Evolutionary conservation across 2,888 invertebrate species (phyloP).

Genomic region (Erebia palarica): DNA sequence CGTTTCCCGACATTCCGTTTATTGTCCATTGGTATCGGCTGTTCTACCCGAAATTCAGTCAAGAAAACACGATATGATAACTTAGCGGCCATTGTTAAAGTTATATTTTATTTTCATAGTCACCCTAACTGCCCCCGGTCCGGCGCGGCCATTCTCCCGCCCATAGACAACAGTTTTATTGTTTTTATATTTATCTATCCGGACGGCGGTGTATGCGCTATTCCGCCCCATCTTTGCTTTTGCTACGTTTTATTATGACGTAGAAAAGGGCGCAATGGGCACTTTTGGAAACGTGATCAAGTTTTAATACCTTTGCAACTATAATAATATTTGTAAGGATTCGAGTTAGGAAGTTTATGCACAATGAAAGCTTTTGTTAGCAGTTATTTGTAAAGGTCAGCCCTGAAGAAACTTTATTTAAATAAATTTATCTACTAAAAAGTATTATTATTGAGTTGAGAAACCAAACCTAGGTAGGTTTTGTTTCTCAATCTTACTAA

Average conservation of each 20-base stretch:
- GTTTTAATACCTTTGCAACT: constrained; percentile 11
- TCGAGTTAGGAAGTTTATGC: too few species aligned
- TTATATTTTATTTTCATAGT: constrained; percentile 38
- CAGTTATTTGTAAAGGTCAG: too few species aligned
- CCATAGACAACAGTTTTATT: constrained; percentile 81
- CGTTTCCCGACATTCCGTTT: too few species aligned
- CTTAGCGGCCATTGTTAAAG: background rate
- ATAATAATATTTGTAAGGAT: too few species aligned
- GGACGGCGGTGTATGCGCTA: constrained; percentile 62
- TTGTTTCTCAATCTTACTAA: too few species aligned
- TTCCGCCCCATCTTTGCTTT: constrained; percentile 57
- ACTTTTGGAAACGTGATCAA: constrained; percentile 48
- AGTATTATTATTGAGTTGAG: too few species aligned
- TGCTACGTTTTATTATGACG: constrained; percentile 64
- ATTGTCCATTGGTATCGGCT: too few species aligned
- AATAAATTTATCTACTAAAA: too few species aligned
- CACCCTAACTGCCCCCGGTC: constrained; percentile 61
- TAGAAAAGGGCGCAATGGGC: constrained; percentile 56
- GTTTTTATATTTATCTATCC: constrained; percentile 82
- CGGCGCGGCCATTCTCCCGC: constrained; percentile 75
- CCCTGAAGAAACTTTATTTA: too few species aligned
- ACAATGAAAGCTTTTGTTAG: too few species aligned
- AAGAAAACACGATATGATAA: background rate
- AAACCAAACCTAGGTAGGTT: too few species aligned
- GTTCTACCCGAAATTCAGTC: too few species aligned